Percentiles rank a stretch among this genome's conserved stretches.
Evolutionary conservation across 2,797 vertebrate genomes (phyloP).

Genomic region (Argentina silus): DNA sequence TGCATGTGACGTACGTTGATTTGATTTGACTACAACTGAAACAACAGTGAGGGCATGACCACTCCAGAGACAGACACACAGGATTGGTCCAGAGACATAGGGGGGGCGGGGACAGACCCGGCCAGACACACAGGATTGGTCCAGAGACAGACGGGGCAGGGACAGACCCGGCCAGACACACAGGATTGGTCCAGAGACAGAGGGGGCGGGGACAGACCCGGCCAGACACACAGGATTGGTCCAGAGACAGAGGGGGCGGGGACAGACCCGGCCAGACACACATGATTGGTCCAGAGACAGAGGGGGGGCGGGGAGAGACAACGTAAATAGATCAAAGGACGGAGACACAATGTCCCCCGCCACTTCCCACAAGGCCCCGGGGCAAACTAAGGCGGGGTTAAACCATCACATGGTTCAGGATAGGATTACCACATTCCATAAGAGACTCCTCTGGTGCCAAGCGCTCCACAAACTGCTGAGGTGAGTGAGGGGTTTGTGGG

Average conservation of each 20-base stretch:
- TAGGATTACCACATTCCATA: slow-evolving; percentile 26
- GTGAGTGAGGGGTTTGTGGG: too few relatives aligned
- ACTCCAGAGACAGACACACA: slow-evolving; percentile 21
- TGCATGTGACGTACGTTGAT: too few relatives aligned
- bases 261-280: too few relatives aligned
- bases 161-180: too few relatives aligned
- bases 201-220: slow-evolving; percentile 12
- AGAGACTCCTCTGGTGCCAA: too few relatives aligned
- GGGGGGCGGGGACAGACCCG: slow-evolving; percentile 13
- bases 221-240: too few relatives aligned
- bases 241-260: too few relatives aligned
- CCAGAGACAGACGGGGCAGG: too few relatives aligned
- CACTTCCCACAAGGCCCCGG: slow-evolving; percentile 36
- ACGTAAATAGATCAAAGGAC: slow-evolving; percentile 27
- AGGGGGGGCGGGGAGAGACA: slow-evolving; percentile 12
- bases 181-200: slow-evolving; percentile 18
- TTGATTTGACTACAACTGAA: too few relatives aligned
- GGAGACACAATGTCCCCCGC: slow-evolving; percentile 30
- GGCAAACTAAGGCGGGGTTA: slow-evolving; percentile 36
- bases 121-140: too few relatives aligned
- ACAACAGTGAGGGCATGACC: slow-evolving; percentile 4
- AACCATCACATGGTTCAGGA: slow-evolving; percentile 29
- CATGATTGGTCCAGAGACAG: slow-evolving; percentile 18
- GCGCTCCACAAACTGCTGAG: too few relatives aligned
- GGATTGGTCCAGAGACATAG: slow-evolving; percentile 21